Evolutionary conservation across 2,797 vertebrate species (phyloP), one percentile per base, ranked within the genome.

Genomic region (Poecile montanus): DNA sequence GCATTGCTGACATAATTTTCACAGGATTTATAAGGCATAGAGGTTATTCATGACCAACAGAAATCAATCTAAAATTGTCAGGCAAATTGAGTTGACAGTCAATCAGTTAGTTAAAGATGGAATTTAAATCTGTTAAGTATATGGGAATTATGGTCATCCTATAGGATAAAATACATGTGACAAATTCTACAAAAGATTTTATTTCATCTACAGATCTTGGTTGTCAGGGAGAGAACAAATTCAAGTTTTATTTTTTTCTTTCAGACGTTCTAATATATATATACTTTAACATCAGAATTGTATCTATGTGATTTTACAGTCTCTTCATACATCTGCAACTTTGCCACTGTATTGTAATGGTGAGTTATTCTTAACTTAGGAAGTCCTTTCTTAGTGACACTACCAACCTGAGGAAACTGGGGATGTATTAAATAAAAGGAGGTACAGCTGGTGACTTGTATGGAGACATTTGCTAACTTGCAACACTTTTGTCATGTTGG

Each of bases 401-500:
- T 30, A n/a, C 12, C 29, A 32, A 21, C 11, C 30, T 36, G 25
- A 78, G 27, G 30, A 78, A 87, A 62, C 30, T 27, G 11, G 30
- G 7, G 16, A 36, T 48, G 10, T 36, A 16, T n/a, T 30, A 66
- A 73, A 62, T 11, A 40, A 74, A 61, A 53, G 8, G 27, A 81
- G 3, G 1, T 13, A 42, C 9, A 50, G 2, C 11, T 80, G 54
- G 47, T 5, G 4, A 42, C 20, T 48, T 65, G 3, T 19, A 23
- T 11, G 26, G 38, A 66, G 20, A 65, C 4, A 6, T 36, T 63
- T 54, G 34, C 10, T 4, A 25, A 8, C 13, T 16, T 62, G 34
- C 57, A 58, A 11, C 3, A 61, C 4, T 53, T 53, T 60, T n/a
- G 22, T n/a, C 45, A 27, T 1, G 0, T 19, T 56, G 9, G 12